Evolutionary conservation across 1,140 invertebrate genomes (phyloP).

Genomic region (Tetraneura akinire): DNA sequence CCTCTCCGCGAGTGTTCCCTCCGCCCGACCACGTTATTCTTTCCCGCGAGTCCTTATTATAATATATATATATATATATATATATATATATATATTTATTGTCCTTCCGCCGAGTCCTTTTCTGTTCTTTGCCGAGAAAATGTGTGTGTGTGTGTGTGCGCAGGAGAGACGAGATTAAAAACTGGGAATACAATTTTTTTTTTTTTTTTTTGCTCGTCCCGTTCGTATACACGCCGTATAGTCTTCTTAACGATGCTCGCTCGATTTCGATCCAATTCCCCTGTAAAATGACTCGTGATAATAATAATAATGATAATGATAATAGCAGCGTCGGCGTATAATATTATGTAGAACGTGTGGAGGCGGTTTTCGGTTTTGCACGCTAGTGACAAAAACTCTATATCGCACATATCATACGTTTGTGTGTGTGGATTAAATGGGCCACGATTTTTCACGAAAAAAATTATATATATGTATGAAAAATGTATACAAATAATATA

Average conservation of each 20-base stretch:
- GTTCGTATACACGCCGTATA: too few species aligned
- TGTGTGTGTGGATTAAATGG: slow-evolving; percentile 23
- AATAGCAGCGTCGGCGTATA: not conserved
- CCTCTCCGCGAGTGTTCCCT: not conserved
- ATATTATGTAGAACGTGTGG: not conserved
- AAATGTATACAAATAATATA: not conserved
- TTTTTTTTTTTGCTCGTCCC: too few species aligned
- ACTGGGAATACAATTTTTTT: slow-evolving; percentile 29
- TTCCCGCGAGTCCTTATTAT: too few species aligned
- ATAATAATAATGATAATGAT: not conserved
- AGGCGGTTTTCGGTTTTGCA: slow-evolving; percentile 8
- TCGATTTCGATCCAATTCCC: slow-evolving; percentile 40
- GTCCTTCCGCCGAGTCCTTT: too few species aligned
- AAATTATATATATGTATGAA: not conserved
- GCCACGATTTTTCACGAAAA: slow-evolving; percentile 35
- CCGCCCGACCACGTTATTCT: not conserved
- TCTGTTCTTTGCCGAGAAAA: not conserved
- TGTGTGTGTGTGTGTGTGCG: too few species aligned
- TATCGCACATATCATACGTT: too few species aligned
- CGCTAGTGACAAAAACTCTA: slow-evolving; percentile 1
- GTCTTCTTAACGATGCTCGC: not conserved
- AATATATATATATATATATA: too few species aligned
- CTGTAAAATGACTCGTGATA: slow-evolving; percentile 42
- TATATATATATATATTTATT: too few species aligned
- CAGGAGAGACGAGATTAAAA: slow-evolving; percentile 7